Base-by-base conservation (phyloP, 37 sponge, comb jelly and placozoan species). In the Tethya wilhelma region DNA sequence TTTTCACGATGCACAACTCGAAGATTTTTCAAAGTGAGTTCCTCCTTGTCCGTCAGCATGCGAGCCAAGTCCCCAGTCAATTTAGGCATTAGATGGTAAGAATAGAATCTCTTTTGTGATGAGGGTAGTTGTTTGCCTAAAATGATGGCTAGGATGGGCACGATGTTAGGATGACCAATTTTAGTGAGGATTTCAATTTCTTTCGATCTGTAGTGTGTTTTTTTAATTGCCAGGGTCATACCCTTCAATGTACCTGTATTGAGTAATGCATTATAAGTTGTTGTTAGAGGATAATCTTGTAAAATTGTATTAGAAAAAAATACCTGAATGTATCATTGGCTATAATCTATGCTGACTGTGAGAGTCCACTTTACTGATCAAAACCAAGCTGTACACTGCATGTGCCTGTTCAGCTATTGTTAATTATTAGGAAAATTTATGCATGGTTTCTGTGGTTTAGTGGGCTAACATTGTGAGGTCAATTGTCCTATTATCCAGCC, bases 61-160 rank as follows among this genome's bases (percentile, higher is more conserved):
- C n/a, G 46, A 55, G 53, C 12, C 11, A n/a, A 34, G 22, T 81
- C 71, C n/a, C 82, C 82, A 39, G 65, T 80, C 75, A 80, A 58
- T 30, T 63, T 44, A 19, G 87, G 87, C 74, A 79, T 46, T 36
- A 80, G 56, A 42, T 87, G 81, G 60, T 87, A 87, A 69, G 75
- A 80, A 49, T 40, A 74, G 49, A 43, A 75, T 20, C 87, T 33
- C 14, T 58, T 64, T 19, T 45, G 66, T 11, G 67, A 67, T 20
- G 22, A 4, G 0, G 78, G 70, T 63, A 78, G 53, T 49, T 79
- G 75, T 31, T 87, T 74, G 0, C 87, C 87, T 49, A 55, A 65
- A 81, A 87, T 80, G 37, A 80, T 41, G 11, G 81, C 81, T 11
- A 80, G 23, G 17, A 87, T 59, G 2, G 67, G 74, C 0, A 87